These are phyloP conservation scores for Pangasianodon gigas DNA, from an alignment of 2,113 vertebrate species.

Conservation along the genomic window DNA sequence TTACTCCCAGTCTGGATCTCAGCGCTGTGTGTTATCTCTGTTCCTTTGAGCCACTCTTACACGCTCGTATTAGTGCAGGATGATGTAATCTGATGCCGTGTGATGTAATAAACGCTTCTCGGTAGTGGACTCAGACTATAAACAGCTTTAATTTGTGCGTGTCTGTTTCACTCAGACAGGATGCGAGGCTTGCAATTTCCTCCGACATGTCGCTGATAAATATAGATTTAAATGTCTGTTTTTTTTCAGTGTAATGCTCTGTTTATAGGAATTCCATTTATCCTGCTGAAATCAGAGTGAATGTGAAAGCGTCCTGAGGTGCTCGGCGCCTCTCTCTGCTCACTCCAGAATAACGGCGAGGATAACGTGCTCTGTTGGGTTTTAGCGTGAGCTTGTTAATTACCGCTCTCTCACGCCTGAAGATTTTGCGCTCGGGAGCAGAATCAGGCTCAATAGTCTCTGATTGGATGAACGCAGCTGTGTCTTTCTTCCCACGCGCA, in stretches of 20 bases:
- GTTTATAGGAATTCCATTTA: slow-evolving; percentile 25
- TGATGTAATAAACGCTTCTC: slow-evolving; percentile 17
- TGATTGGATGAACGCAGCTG: slow-evolving; percentile 42
- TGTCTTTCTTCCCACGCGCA: slow-evolving; percentile 38
- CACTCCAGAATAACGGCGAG: slow-evolving; percentile 46
- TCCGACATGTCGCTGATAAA: background rate
- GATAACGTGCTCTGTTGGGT: slow-evolving; percentile 53
- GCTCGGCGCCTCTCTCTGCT: background rate
- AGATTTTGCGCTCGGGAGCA: slow-evolving; percentile 43
- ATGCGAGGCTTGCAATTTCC: background rate
- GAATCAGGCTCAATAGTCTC: slow-evolving; percentile 38
- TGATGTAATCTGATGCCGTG: slow-evolving; percentile 5
- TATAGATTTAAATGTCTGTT: slow-evolving; percentile 22
- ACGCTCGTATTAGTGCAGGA: background rate
- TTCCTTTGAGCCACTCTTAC: background rate
- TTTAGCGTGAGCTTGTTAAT: slow-evolving; percentile 50
- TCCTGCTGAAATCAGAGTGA: background rate
- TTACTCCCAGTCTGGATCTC: background rate
- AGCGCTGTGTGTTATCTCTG: background rate
- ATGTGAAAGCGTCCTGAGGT: background rate
- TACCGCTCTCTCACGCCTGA: slow-evolving; percentile 47
- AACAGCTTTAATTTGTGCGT: slow-evolving; percentile 20
- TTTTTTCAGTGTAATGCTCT: background rate
- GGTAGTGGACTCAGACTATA: background rate
- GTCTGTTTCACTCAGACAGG: background rate